Conservation (phyloP, 2,888 invertebrate genomes). For the Volucella zonaria region DNA sequence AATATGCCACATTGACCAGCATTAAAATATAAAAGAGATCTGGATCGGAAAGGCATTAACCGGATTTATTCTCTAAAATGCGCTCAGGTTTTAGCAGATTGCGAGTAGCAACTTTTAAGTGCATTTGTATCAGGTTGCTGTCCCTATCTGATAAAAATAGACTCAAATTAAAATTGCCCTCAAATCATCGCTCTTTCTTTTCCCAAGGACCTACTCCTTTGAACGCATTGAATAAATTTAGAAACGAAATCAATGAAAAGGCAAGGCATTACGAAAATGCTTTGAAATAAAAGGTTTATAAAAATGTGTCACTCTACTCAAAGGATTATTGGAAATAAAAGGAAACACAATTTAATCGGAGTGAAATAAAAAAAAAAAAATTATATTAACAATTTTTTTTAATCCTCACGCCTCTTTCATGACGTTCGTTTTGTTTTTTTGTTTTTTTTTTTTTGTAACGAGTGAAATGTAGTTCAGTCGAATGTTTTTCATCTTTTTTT, state of each 20-base stretch:
- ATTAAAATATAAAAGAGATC: too few relatives aligned
- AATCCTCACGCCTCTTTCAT: slow-evolving; percentile 71
- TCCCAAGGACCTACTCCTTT: slow-evolving; percentile 2
- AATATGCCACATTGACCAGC: too few relatives aligned
- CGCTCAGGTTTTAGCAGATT: too few relatives aligned
- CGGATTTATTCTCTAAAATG: too few relatives aligned
- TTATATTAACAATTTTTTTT: slow-evolving; percentile 52
- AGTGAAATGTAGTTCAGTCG: slow-evolving; percentile 45
- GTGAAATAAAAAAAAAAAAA: slow-evolving; percentile 29
- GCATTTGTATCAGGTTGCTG: too few relatives aligned
- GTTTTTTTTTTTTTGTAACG: slow-evolving; percentile 27
- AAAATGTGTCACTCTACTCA: slow-evolving; percentile 69
- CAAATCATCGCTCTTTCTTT: not conserved
- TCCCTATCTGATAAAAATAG: too few relatives aligned
- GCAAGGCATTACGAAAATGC: slow-evolving; percentile 55
- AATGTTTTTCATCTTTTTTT: slow-evolving; percentile 28
- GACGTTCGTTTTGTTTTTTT: slow-evolving; percentile 34
- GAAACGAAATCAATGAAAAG: slow-evolving; percentile 28
- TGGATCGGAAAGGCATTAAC: too few relatives aligned
- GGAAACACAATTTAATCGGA: slow-evolving; percentile 61
- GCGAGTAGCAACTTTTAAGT: too few relatives aligned
- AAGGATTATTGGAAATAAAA: slow-evolving; percentile 70
- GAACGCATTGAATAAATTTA: slow-evolving; percentile 28
- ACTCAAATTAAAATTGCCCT: not conserved
- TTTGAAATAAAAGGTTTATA: slow-evolving; percentile 56